A percentile compares a stretch with the other conserved stretches of the same genome.
Conservation (phyloP, 2,797 vertebrate genomes). For the Chlorospingus semifuscus region DNA sequence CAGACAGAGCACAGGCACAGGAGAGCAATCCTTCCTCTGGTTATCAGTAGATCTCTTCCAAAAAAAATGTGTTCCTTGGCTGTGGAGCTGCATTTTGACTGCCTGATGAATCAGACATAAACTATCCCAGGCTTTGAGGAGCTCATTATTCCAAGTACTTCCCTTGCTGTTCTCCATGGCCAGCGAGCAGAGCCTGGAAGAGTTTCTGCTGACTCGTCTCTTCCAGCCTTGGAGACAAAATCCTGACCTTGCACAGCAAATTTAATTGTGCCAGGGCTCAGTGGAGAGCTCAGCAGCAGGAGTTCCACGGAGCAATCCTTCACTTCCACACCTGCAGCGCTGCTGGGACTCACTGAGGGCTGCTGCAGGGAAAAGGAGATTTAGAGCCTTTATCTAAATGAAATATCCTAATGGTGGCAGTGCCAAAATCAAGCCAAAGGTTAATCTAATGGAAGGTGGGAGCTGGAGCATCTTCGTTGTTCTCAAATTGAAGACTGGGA, state of each 20-base stretch:
- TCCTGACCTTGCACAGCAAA: not conserved
- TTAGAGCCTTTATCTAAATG: conserved; percentile 3
- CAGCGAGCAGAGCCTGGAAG: not conserved
- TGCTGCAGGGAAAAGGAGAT: conserved; percentile 17
- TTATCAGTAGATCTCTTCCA: not conserved
- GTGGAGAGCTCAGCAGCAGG: not conserved
- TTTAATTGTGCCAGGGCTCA: conserved; percentile 40
- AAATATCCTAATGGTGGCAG: not conserved
- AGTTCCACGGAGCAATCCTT: conserved; percentile 34
- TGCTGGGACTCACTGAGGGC: not conserved
- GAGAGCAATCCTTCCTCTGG: conserved; percentile 16
- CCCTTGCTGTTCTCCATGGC: conserved; percentile 24
- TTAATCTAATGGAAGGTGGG: not conserved
- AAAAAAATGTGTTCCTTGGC: conserved; percentile 44
- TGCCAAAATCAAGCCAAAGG: conserved; percentile 23
- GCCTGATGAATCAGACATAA: conserved; percentile 18
- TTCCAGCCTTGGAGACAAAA: conserved; percentile 16
- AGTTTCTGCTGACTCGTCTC: conserved; percentile 16
- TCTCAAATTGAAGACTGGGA: not conserved
- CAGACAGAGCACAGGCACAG: too few relatives aligned
- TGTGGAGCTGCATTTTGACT: not conserved
- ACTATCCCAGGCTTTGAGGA: not conserved
- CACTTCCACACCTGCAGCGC: conserved; percentile 24
- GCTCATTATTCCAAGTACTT: conserved; percentile 49
- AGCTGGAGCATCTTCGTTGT: not conserved